These are phyloP conservation scores for Vireo griseus DNA, from an alignment of 2,797 vertebrate genomes.

Conservation along the genomic window DNA sequence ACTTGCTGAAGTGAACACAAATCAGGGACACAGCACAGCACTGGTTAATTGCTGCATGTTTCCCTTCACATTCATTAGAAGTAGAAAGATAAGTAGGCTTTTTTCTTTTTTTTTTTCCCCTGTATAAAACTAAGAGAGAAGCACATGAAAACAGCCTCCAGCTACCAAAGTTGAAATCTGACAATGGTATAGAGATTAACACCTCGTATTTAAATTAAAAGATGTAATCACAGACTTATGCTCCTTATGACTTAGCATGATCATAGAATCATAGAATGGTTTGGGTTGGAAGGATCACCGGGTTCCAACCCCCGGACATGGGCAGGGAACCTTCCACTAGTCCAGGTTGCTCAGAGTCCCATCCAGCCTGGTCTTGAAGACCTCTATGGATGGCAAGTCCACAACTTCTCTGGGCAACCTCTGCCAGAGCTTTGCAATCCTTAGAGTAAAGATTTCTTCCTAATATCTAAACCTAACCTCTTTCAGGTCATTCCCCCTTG, in stretches of 20 bases:
- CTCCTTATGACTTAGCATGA: neutral
- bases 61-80: neutral
- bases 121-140: neutral
- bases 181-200: neutral
- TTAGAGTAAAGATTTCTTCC: neutral
- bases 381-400: neutral
- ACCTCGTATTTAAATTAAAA: neutral
- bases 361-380: neutral
- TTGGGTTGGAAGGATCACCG: neutral
- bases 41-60: neutral
- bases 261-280: neutral
- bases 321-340: neutral
- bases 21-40: neutral
- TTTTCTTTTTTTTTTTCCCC: accelerated
- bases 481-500: neutral
- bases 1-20: neutral
- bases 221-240: neutral
- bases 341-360: neutral
- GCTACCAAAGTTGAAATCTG: neutral
- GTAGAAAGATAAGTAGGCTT: neutral
- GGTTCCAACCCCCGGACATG: neutral
- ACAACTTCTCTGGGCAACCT: neutral
- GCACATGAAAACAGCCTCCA: neutral
- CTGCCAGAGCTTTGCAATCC: neutral
- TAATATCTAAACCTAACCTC: neutral